Percentiles rank a stretch among this genome's conserved stretches.
Conservation (phyloP, 2,113 vertebrate species). For the Anhinga rufa region DNA sequence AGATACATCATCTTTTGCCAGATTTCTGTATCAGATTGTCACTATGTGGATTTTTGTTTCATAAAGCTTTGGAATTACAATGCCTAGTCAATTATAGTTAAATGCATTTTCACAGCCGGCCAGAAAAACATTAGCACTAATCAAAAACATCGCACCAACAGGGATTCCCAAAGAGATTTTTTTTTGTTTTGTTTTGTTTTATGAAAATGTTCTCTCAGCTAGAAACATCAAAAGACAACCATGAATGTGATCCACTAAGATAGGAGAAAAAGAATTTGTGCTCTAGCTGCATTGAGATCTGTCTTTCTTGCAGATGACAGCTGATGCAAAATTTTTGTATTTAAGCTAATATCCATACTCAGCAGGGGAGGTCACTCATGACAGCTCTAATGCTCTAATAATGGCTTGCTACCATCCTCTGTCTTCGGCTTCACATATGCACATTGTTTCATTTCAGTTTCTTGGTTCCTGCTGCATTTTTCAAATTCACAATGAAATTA, state of each 20-base stretch:
- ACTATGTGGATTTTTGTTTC: conserved; percentile 51
- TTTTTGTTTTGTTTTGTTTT: conserved; percentile 22
- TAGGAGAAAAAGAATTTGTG: not conserved
- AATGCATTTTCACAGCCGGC: conserved; percentile 69
- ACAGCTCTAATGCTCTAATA: not conserved
- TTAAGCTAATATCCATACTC: not conserved
- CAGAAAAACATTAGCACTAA: conserved; percentile 68
- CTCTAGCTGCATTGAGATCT: not conserved
- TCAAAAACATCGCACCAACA: conserved; percentile 54
- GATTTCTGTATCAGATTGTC: conserved; percentile 61
- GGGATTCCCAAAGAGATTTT: conserved; percentile 47
- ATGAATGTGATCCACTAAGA: not conserved
- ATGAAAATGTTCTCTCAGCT: conserved; percentile 42
- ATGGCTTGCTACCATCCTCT: not conserved
- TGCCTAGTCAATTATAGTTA: conserved; percentile 67
- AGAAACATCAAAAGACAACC: conserved; percentile 48
- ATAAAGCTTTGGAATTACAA: conserved; percentile 64
- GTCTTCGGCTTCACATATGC: not conserved
- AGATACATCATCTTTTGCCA: conserved; percentile 46
- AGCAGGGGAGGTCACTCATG: not conserved
- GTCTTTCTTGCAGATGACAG: not conserved
- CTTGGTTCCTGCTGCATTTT: not conserved
- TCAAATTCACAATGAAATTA: not conserved
- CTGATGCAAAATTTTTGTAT: not conserved
- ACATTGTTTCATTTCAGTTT: fast-evolving